These are phyloP conservation scores for Ylistrum balloti DNA, from an alignment of 1,140 invertebrate genomes.

Conservation along the genomic window DNA sequence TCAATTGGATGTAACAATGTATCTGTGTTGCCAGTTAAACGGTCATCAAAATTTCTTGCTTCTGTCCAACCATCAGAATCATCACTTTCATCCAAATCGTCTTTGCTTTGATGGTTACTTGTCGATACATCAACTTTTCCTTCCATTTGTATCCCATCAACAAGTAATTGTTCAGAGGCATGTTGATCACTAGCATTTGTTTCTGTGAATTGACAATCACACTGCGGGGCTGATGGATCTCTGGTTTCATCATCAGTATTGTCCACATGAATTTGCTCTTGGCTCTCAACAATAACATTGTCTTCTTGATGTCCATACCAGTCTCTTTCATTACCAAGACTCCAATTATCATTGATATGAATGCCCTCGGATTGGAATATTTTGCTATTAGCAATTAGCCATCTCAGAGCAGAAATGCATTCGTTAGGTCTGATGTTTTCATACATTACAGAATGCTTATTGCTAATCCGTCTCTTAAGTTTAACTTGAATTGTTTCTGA, in stretches of 20 bases:
- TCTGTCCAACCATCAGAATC: neutral
- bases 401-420: slow-evolving; percentile 48
- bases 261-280: too few relatives aligned
- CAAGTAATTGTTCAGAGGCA: too few relatives aligned
- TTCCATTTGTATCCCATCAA: too few relatives aligned
- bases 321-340: neutral
- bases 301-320: neutral
- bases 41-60: neutral
- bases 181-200: too few relatives aligned
- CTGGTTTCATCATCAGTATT: too few relatives aligned
- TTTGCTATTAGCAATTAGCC: slow-evolving; percentile 47
- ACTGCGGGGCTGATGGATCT: too few relatives aligned
- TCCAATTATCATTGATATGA: slow-evolving; percentile 7
- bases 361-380: slow-evolving; percentile 48
- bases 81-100: neutral
- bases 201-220: too few relatives aligned
- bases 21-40: slow-evolving; percentile 35
- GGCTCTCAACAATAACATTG: too few relatives aligned
- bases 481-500: slow-evolving; percentile 54
- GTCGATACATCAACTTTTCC: too few relatives aligned
- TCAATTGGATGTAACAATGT: slow-evolving; percentile 42
- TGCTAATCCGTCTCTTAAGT: slow-evolving; percentile 52
- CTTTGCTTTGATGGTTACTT: too few relatives aligned
- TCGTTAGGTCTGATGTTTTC: slow-evolving; percentile 54
- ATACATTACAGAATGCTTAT: slow-evolving; percentile 46